These are phyloP conservation scores for Zaprionus camerounensis DNA, from an alignment of 1,140 invertebrate species.

Conservation along the genomic window DNA sequence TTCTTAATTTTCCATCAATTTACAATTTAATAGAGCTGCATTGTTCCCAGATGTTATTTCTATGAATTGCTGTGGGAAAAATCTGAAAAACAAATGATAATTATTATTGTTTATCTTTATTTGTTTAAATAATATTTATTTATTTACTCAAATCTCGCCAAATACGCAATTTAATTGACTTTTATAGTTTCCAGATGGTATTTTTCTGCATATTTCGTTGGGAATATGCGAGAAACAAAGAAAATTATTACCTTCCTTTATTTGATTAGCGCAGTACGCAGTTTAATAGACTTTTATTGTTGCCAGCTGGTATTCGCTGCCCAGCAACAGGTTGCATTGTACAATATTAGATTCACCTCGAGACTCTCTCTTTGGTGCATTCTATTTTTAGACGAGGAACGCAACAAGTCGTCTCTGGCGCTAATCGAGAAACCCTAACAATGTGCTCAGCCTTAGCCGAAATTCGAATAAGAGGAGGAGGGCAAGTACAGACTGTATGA, in stretches of 20 bases:
- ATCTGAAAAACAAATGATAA: too few relatives aligned
- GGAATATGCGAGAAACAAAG: not conserved
- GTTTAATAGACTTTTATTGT: not conserved
- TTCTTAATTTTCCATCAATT: not conserved
- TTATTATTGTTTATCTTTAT: not conserved
- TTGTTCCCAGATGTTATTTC: too few relatives aligned
- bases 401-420: slow-evolving; percentile 20
- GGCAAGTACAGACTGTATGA: not conserved
- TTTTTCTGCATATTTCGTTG: not conserved
- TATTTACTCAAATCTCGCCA: not conserved
- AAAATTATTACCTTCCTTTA: not conserved
- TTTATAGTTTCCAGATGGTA: not conserved
- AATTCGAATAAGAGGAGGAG: not conserved
- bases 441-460: not conserved
- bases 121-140: not conserved
- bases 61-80: too few relatives aligned
- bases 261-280: not conserved
- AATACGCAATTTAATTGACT: not conserved
- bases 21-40: too few relatives aligned
- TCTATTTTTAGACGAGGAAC: slow-evolving; percentile 34
- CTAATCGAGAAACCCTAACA: slow-evolving; percentile 19
- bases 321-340: slow-evolving; percentile 31
- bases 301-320: slow-evolving; percentile 12
- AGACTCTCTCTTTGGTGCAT: not conserved
- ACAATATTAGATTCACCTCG: slow-evolving; percentile 17